Conservation (phyloP, 2,888 invertebrate genomes). For the Netelia inedita region DNA sequence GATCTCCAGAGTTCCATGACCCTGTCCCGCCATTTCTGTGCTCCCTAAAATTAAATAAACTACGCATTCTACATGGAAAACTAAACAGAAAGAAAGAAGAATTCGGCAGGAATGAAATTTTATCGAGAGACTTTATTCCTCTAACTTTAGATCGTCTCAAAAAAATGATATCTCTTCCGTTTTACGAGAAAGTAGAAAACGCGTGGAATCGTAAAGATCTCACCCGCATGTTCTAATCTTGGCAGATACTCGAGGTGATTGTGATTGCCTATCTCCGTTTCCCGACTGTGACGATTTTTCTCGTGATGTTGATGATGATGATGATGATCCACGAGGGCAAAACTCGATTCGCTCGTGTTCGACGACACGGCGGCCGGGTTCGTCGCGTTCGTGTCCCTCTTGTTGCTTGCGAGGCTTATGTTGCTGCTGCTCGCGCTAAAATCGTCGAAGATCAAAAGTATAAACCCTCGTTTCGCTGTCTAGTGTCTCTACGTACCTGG, state of each 20-base stretch:
- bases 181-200: not conserved
- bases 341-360: slow-evolving; percentile 65
- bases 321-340: slow-evolving; percentile 62
- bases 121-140: not conserved
- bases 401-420: slow-evolving; percentile 54
- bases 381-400: slow-evolving; percentile 43
- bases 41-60: slow-evolving; percentile 37
- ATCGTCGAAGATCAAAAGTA: slow-evolving; percentile 58
- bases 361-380: slow-evolving; percentile 57
- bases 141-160: not conserved
- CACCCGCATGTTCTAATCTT: slow-evolving; percentile 62
- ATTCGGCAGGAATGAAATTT: not conserved
- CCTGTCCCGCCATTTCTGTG: slow-evolving; percentile 71
- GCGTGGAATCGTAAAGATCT: not conserved
- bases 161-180: not conserved
- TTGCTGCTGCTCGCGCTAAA: slow-evolving; percentile 57
- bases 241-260: slow-evolving; percentile 66
- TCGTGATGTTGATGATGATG: slow-evolving; percentile 61
- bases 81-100: too few relatives aligned
- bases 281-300: slow-evolving; percentile 64
- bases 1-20: slow-evolving; percentile 90
- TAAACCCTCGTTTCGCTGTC: slow-evolving; percentile 63
- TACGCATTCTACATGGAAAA: not conserved
- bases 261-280: slow-evolving; percentile 65
- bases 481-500: slow-evolving; percentile 75